Conservation (phyloP, 2,113 vertebrate species). For the Pituophis catenifer region DNA sequence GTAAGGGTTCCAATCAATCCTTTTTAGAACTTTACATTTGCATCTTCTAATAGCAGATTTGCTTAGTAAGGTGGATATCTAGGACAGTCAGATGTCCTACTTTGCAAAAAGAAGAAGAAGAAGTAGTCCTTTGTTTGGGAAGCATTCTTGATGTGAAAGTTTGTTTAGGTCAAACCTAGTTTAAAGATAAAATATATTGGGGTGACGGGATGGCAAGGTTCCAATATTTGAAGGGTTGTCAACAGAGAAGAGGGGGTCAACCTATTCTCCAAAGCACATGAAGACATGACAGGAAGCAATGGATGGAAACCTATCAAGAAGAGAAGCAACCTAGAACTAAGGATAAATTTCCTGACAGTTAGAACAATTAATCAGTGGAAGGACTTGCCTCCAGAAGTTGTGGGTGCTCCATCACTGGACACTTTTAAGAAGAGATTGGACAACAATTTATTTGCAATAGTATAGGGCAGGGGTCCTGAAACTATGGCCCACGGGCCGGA, state of each 20-base stretch:
- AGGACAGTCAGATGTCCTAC: background rate
- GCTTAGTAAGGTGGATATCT: background rate
- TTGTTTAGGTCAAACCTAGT: background rate
- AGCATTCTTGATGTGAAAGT: background rate
- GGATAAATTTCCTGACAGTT: no score
- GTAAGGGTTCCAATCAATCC: background rate
- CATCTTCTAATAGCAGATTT: slow-evolving; percentile 12
- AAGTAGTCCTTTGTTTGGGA: background rate
- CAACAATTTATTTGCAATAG: no score
- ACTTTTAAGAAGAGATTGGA: no score
- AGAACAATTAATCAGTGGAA: no score
- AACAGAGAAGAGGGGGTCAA: background rate
- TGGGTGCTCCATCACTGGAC: no score
- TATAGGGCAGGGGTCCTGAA: no score
- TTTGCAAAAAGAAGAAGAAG: background rate
- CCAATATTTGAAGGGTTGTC: background rate
- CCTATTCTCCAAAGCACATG: background rate
- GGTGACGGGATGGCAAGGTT: background rate
- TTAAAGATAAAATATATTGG: background rate
- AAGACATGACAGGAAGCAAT: background rate
- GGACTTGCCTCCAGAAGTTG: no score
- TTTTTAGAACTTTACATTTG: slow-evolving; percentile 1
- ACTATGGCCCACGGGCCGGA: no score
- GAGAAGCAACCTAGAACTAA: no score
- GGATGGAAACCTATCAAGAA: no score